These are phyloP conservation scores for Proteles cristata DNA, from an alignment of 2,113 vertebrate species.

Conservation along the genomic window DNA sequence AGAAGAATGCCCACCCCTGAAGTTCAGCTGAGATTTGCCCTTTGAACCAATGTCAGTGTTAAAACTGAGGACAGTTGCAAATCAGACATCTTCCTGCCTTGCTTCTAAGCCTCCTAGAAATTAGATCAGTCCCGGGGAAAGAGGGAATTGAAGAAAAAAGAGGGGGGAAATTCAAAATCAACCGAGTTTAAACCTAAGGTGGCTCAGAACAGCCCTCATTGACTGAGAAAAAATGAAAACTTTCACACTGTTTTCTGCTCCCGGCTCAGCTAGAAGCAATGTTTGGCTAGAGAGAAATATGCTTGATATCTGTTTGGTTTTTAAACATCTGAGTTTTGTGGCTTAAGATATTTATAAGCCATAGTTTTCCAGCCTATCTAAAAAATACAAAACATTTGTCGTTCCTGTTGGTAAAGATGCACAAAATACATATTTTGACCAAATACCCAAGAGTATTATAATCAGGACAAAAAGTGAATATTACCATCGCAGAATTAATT, in stretches of 20 bases:
- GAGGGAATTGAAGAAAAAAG: background rate
- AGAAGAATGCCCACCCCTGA: background rate
- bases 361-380: background rate
- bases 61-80: background rate
- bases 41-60: background rate
- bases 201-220: background rate
- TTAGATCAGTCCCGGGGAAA: background rate
- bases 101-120: background rate
- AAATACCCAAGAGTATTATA: background rate
- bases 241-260: background rate
- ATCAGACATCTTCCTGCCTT: background rate
- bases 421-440: background rate
- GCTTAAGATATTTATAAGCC: background rate
- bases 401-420: background rate
- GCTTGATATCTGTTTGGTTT: background rate
- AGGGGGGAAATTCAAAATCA: background rate
- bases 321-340: background rate
- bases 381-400: background rate
- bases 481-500: background rate
- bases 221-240: background rate
- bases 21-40: background rate
- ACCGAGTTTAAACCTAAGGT: background rate
- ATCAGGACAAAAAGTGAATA: background rate
- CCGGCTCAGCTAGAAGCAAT: background rate
- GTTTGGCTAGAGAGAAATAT: background rate